A percentile compares a stretch with the other conserved stretches of the same genome.
Evolutionary conservation across 2,888 invertebrate species (phyloP).

Genomic region (Morinoia aosen): DNA sequence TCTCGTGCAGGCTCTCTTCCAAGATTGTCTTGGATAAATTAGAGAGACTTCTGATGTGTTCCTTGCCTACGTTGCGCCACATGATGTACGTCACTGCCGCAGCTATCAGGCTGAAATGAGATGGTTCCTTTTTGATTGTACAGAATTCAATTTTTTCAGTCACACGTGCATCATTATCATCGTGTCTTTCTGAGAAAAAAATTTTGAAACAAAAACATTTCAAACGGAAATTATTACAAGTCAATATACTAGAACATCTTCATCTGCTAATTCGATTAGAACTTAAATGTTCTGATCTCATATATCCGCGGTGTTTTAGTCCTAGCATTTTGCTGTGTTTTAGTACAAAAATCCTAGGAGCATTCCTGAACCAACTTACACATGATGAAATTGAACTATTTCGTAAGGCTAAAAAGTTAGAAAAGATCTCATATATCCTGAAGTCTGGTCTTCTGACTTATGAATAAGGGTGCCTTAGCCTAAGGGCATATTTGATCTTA

Average conservation of each 20-base stretch:
- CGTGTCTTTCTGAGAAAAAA: neutral
- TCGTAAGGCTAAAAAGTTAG: no score
- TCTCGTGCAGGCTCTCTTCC: constrained; percentile 61
- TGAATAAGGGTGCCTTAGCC: no score
- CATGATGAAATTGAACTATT: no score
- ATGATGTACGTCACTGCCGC: constrained; percentile 76
- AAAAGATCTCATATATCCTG: neutral
- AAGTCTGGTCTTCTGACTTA: neutral
- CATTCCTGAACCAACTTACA: no score
- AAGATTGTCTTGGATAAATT: constrained; percentile 58
- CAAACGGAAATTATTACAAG: neutral
- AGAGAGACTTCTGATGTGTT: constrained; percentile 60
- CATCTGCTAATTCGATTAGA: neutral
- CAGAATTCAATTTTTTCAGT: neutral
- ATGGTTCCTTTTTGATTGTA: neutral
- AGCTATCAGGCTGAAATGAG: constrained; percentile 73
- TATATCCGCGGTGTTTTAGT: no score
- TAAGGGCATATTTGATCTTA: no score
- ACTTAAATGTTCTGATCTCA: neutral
- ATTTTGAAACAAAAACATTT: neutral
- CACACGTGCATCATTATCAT: neutral
- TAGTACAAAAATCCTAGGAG: no score
- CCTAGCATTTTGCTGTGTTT: no score
- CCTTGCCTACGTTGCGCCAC: constrained; percentile 74
- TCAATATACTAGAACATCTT: neutral